Evolutionary conservation across 2,113 vertebrate genomes (phyloP).

Genomic region (Stegastes partitus): DNA sequence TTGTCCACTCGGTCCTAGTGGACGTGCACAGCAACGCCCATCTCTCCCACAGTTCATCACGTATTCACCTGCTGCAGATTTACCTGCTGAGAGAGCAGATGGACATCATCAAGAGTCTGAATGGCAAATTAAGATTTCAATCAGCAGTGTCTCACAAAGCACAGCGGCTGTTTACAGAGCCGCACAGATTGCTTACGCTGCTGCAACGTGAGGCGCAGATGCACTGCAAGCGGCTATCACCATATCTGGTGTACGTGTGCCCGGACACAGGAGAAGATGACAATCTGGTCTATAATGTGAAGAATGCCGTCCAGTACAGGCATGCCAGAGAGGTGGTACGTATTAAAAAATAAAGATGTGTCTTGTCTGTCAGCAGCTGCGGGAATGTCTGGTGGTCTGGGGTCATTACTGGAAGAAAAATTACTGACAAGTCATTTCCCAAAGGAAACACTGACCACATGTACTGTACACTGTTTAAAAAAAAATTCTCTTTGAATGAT

Average conservation of each 20-base stretch:
- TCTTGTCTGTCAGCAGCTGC: constrained; percentile 12
- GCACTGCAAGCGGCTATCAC: constrained; percentile 25
- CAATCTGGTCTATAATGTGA: constrained; percentile 53
- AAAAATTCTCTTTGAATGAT: constrained; percentile 44
- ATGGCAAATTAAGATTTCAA: constrained; percentile 78
- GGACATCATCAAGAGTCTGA: constrained; percentile 59
- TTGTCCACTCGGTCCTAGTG: not conserved
- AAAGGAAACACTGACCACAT: constrained; percentile 25
- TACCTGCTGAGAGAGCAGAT: constrained; percentile 42
- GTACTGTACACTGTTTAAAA: constrained; percentile 10
- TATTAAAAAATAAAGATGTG: not conserved
- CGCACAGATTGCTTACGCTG: constrained; percentile 55
- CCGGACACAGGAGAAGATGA: constrained; percentile 55
- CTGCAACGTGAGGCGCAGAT: not conserved
- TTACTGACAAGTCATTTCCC: constrained; percentile 16
- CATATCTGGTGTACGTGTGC: constrained; percentile 71
- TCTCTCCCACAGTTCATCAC: constrained; percentile 33
- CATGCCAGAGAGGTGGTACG: constrained; percentile 16
- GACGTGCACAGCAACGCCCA: constrained; percentile 12
- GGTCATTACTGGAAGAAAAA: constrained; percentile 33
- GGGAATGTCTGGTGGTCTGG: constrained; percentile 60
- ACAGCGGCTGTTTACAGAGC: constrained; percentile 70
- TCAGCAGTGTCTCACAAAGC: constrained; percentile 40
- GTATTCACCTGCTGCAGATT: constrained; percentile 14
- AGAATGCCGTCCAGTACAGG: constrained; percentile 66